Conservation (phyloP, 2,888 invertebrate species). For the Gastracanthus pulcherrimus region DNA sequence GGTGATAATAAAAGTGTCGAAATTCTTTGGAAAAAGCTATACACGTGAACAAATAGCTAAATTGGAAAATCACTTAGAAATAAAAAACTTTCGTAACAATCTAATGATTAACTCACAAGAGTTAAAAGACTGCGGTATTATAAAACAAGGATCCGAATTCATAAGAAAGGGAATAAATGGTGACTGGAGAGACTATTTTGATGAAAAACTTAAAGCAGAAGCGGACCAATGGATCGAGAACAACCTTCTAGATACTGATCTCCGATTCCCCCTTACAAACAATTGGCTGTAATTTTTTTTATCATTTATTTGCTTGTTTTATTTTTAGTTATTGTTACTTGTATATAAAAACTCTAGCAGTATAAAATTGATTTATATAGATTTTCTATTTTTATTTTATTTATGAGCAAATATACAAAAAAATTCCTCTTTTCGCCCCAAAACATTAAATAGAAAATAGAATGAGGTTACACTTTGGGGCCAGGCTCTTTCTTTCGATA, state of each 20-base stretch:
- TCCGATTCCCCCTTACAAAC: slow-evolving; percentile 79
- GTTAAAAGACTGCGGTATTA: slow-evolving; percentile 82
- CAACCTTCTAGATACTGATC: slow-evolving; percentile 81
- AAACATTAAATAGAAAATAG: too few species aligned
- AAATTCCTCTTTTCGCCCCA: too few species aligned
- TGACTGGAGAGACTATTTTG: slow-evolving; percentile 86
- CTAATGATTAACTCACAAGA: slow-evolving; percentile 87
- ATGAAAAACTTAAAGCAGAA: slow-evolving; percentile 82
- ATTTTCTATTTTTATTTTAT: too few species aligned
- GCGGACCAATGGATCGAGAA: slow-evolving; percentile 86
- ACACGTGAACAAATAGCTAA: slow-evolving; percentile 80
- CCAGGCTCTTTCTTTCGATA: too few species aligned
- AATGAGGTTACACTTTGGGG: too few species aligned
- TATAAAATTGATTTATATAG: neutral
- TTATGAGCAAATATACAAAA: too few species aligned
- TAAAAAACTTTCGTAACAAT: slow-evolving; percentile 90
- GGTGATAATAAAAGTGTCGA: slow-evolving; percentile 80
- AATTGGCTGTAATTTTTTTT: slow-evolving; percentile 33
- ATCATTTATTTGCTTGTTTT: neutral
- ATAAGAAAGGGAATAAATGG: slow-evolving; percentile 84
- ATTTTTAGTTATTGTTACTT: neutral
- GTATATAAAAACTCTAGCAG: neutral
- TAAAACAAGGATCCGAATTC: slow-evolving; percentile 82
- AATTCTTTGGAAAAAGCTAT: slow-evolving; percentile 82
- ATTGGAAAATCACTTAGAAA: slow-evolving; percentile 86